Conservation (phyloP, 2,888 invertebrate genomes). For the Sycophila texana region DNA sequence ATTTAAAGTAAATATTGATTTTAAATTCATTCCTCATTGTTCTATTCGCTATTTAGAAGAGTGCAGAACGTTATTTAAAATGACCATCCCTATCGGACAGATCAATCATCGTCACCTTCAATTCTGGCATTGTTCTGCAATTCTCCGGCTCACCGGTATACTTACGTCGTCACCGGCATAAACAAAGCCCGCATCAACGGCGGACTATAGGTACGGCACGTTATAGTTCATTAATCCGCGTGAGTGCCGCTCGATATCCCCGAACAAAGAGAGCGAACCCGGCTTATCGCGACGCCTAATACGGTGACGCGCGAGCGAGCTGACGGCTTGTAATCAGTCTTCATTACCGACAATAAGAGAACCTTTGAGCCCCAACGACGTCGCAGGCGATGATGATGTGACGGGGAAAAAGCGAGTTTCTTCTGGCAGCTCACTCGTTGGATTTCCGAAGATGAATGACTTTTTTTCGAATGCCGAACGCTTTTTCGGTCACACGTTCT, state of each 20-base stretch:
- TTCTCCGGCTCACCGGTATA: not conserved
- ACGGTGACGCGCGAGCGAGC: not conserved
- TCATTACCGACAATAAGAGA: slow-evolving; percentile 42
- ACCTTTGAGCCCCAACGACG: slow-evolving; percentile 18
- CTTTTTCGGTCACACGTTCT: too few species aligned
- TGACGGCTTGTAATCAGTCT: slow-evolving; percentile 48
- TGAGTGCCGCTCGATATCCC: slow-evolving; percentile 26
- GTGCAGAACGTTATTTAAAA: too few species aligned
- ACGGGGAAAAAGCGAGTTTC: slow-evolving; percentile 18
- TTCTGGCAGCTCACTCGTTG: slow-evolving; percentile 1
- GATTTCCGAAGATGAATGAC: not conserved
- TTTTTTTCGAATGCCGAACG: not conserved
- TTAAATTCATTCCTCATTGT: too few species aligned
- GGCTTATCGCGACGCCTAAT: slow-evolving; percentile 48
- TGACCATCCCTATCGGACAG: too few species aligned
- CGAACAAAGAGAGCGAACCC: slow-evolving; percentile 31
- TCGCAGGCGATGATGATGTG: not conserved
- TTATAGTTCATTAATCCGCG: slow-evolving; percentile 52
- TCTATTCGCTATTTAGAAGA: too few species aligned
- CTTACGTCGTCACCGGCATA: slow-evolving; percentile 13
- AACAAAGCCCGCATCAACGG: slow-evolving; percentile 28
- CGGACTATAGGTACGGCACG: slow-evolving; percentile 1
- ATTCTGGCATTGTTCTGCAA: too few species aligned
- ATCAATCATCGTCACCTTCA: too few species aligned
- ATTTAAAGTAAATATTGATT: too few species aligned